phyloP scores from a whole-genome alignment of 1,140 invertebrate genomes.

The Manduca sexta region DNA sequence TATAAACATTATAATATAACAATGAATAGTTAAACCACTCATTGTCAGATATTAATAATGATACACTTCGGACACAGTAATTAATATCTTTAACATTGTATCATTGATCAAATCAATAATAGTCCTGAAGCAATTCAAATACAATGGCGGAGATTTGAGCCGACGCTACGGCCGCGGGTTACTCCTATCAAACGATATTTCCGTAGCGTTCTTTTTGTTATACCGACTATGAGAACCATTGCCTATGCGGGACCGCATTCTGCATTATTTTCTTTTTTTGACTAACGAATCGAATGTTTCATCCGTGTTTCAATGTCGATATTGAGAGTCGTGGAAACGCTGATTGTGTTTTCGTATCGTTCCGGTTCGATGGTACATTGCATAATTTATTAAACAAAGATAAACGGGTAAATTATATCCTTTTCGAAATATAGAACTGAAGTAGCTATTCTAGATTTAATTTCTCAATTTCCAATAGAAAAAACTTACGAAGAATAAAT shows the following conservation, averaged over 20 bases:
- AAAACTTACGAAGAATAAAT: too few relatives aligned
- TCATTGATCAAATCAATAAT: constrained; percentile 35
- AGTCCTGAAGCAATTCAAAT: constrained; percentile 41
- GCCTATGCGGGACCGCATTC: constrained; percentile 45
- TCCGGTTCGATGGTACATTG: background rate
- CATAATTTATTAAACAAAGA: background rate
- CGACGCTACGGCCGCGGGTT: constrained; percentile 28
- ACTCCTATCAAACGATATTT: constrained; percentile 57
- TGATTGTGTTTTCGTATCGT: constrained; percentile 12
- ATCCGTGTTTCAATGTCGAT: constrained; percentile 42
- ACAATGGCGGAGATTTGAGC: constrained; percentile 33
- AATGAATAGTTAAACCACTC: too few relatives aligned
- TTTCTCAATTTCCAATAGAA: too few relatives aligned
- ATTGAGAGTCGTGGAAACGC: constrained; percentile 27
- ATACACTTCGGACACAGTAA: too few relatives aligned
- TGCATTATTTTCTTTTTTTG: constrained; percentile 59
- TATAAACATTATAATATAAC: too few relatives aligned
- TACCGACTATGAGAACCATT: constrained; percentile 57
- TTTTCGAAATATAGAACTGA: too few relatives aligned
- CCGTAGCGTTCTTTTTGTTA: constrained; percentile 62
- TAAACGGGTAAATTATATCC: background rate
- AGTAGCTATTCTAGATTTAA: too few relatives aligned
- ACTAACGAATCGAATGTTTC: constrained; percentile 62
- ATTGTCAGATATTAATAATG: too few relatives aligned
- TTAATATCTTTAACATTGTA: background rate